A percentile compares a stretch with the other conserved stretches of the same genome.
Evolutionary conservation across 2,888 invertebrate genomes (phyloP).

Genomic region (Drosophila monieri): DNA sequence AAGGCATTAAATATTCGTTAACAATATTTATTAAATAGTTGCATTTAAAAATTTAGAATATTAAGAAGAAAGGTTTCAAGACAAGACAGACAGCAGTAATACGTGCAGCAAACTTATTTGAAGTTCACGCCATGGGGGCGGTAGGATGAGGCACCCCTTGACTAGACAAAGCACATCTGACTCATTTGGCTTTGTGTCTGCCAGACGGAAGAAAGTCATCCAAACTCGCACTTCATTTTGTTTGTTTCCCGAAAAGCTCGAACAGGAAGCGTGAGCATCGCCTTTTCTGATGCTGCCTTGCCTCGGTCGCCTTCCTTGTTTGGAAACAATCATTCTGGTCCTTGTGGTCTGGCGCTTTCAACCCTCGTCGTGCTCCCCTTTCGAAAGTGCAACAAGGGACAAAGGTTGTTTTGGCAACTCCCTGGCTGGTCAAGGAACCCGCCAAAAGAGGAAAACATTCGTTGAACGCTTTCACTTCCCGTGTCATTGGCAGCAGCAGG

Average conservation of each 20-base stretch:
- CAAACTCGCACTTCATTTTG: slow-evolving; percentile 27
- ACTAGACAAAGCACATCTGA: slow-evolving; percentile 72
- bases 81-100: slow-evolving; percentile 34
- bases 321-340: slow-evolving; percentile 26
- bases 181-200: slow-evolving; percentile 64
- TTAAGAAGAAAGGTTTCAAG: background rate
- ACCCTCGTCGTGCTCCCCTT: slow-evolving; percentile 68
- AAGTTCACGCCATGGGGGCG: slow-evolving; percentile 38
- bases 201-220: slow-evolving; percentile 66
- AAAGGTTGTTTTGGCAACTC: slow-evolving; percentile 55
- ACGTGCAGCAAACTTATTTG: slow-evolving; percentile 60
- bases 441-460: slow-evolving; percentile 51
- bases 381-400: slow-evolving; percentile 58
- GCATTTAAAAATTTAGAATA: background rate
- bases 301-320: slow-evolving; percentile 42
- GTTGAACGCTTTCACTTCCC: slow-evolving; percentile 74
- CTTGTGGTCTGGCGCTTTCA: slow-evolving; percentile 60
- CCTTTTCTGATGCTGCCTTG: slow-evolving; percentile 64
- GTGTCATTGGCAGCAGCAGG: slow-evolving; percentile 72
- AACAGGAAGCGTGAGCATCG: slow-evolving; percentile 73
- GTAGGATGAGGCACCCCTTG: slow-evolving; percentile 22
- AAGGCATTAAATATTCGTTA: background rate
- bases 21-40: background rate
- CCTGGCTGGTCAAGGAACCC: slow-evolving; percentile 65
- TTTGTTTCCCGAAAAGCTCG: slow-evolving; percentile 21